Evolutionary conservation across 2,888 invertebrate species (phyloP), one percentile per base, ranked within the genome.

Genomic region (Drosophila borborema): DNA sequence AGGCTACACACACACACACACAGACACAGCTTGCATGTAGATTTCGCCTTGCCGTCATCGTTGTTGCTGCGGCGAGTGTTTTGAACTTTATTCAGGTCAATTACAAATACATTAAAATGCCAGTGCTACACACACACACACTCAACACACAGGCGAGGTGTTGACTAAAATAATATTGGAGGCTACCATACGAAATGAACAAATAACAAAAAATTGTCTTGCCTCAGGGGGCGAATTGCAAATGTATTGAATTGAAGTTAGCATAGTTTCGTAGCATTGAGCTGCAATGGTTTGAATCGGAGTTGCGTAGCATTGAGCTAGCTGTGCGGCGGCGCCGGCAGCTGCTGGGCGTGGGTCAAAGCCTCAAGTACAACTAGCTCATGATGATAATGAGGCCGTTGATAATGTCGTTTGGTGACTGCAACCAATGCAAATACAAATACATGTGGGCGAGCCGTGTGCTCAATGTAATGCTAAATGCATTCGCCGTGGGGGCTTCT

Each of bases 31-130:
- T 80, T 77, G 78, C 84, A 86, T 90, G 87, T 86, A 90, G 86
- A 90, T 86, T 89, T 90, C 75, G 90, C 88, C 87, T 87, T 86
- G 90, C 71, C 75, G 79, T 74, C 72, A 74, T 75, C 72, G 81
- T 67, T 71, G 78, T 43, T 71, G 82, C 64, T 67, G 74, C 73
- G 80, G 81, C 72, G 87, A 91, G 91, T 91, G 89, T 85, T 91
- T 92, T 92, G 92, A 92, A 92, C 92, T 92, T 91, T 92, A 92
- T 92, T 92, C 92, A 92, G 92, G 92, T 92, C 92, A 92, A 90
- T 92, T 89, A 89, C 90, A 91, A 91, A 91, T 90, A 91, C 91
- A 91, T 91, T 90, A 89, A 87, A 87, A 87, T 86, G 90, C 86
- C 90, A 84, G 67, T 78, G 85, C 72, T 88, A 81, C 72, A 79